Evolutionary conservation across 2,113 vertebrate species (phyloP), one percentile per base, ranked within the genome.

Genomic region (Amphiprion ocellaris): DNA sequence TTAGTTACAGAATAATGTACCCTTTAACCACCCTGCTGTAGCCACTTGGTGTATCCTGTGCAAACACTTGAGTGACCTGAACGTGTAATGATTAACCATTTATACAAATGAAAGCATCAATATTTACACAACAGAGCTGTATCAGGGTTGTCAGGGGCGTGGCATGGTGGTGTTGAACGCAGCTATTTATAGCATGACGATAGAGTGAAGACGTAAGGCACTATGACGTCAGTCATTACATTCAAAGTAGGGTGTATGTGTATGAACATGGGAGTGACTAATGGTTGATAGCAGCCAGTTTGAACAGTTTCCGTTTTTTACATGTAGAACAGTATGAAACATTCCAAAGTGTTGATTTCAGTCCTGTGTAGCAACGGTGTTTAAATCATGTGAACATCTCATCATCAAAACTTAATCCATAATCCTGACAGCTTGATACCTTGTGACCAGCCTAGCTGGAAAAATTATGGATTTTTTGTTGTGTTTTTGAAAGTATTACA

Each of bases 71-170:
- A 41, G 21, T 28, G 58, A 66, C 53, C 46, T 24, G 14, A 19
- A 9, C 9, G 52, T 49, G 17, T 87, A 89, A 88, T 86, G 68
- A 90, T 87, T 88, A 89, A 88, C 83, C 44, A 53, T 56, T 63
- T 33, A 61, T 10, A 68, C 73, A 68, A 69, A 88, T 60, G 5
- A 69, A 44, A 3, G 46, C 24, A 56, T 33, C 2, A 7, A 67
- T 69, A 47, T 54, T 61, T 41, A 41, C 59, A 65, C 64, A 72
- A 64, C 14, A 30, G 47, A 53, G 41, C 9, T 9, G 9, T 47
- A 69, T 10, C 4, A 4, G 44, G 14, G 47, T 28, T 12, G 4
- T 23, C 23, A 3, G 37, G 50, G 66, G 21, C 1, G 50, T 41
- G 74, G 49, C 47, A 0, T 5, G 6, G 33, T 37, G 33, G 33